Base-by-base conservation (phyloP, 2,113 vertebrate species). In the Pelmatolapia mariae region DNA sequence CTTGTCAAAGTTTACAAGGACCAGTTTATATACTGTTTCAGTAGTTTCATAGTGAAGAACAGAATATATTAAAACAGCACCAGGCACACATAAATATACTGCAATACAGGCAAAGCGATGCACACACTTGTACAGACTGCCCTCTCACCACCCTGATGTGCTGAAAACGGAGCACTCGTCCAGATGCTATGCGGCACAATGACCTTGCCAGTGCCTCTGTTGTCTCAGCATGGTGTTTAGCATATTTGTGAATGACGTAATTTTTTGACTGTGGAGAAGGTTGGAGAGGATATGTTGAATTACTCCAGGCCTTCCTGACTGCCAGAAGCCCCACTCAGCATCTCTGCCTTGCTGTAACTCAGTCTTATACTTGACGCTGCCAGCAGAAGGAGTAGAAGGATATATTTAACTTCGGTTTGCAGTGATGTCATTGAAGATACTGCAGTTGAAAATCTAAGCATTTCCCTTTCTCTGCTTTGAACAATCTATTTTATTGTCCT, bases 131-230 rank as follows among this genome's bases (percentile, higher is more conserved):
- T 76, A 71, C 86, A 87, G 33, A 11, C 83, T 86, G 85, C 38
- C 93, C 93, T 83, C 85, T 89, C 56, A 87, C 78, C 87, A 89
- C 88, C 84, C 92, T 83, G 85, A 89, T 89, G 61, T 87, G 87
- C 84, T 86, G 85, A 91, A 87, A 86, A 82, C 73, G 29, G 84
- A 54, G 80, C 12, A 68, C 38, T 83, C 47, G 94, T 95, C 95
- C 96, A 96, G 95, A 96, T 96, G 95, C 96, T 94, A 92, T 96
- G 96, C 95, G 94, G 94, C 94, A 95, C 91, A 81, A 84, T 94
- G 96, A 96, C 96, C 96, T 97, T 96, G 96, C 92, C 85, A 26
- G 85, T 88, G 92, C 92, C 93, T 91, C 90, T 89, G 85, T 90
- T 82, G 89, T 93, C 94, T 92, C 94, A 95, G 94, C 93, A 68